Conservation (phyloP, 2,797 vertebrate species). For the Dipus sagitta region DNA sequence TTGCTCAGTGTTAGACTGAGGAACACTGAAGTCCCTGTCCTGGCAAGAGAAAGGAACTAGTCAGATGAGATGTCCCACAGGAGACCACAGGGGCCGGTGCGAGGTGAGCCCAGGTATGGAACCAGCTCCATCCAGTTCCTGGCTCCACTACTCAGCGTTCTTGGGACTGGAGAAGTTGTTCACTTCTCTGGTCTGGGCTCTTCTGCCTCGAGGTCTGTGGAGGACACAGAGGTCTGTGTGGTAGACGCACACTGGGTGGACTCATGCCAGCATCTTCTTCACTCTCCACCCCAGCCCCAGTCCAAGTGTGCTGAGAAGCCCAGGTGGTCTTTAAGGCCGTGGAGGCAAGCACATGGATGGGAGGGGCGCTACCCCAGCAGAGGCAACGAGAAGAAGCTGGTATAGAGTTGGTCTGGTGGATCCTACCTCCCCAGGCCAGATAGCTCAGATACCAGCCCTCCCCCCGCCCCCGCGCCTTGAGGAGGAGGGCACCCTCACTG, state of each 20-base stretch:
- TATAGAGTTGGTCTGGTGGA: not conserved
- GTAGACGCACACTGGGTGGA: not conserved
- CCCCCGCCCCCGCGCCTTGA: not conserved
- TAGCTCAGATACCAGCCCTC: not conserved
- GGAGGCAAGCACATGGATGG: not conserved
- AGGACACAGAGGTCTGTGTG: too few species aligned
- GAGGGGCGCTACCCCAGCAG: not conserved
- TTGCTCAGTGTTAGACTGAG: not conserved
- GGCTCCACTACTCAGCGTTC: not conserved
- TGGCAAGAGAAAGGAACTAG: not conserved
- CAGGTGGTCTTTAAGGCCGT: not conserved
- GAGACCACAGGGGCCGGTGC: fast-evolving
- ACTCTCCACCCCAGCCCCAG: not conserved
- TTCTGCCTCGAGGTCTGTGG: not conserved
- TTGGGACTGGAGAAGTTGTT: not conserved
- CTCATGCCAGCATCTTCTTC: not conserved
- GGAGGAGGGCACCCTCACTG: not conserved
- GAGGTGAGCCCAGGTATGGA: not conserved
- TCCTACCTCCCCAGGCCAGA: not conserved
- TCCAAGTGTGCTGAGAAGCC: not conserved
- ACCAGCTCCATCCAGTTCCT: not conserved
- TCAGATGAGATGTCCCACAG: not conserved
- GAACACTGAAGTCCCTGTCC: not conserved
- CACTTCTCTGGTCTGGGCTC: not conserved
- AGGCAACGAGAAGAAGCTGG: not conserved